Conservation (phyloP, 2,113 vertebrate species). For the Microtus pennsylvanicus region DNA sequence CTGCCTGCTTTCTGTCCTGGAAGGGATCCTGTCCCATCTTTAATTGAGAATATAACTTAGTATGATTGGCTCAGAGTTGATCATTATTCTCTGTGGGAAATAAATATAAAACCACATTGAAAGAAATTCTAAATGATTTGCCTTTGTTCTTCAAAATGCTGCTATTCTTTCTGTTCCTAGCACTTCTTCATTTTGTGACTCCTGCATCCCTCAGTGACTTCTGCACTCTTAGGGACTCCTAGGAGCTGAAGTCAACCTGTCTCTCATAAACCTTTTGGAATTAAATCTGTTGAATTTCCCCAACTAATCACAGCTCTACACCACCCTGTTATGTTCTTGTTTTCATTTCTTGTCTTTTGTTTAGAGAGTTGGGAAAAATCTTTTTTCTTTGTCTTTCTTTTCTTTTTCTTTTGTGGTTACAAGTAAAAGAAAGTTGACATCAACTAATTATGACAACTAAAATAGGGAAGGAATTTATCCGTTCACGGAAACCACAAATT, state of each 20-base stretch:
- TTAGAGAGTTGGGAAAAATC: neutral
- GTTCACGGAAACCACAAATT: neutral
- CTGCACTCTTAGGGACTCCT: neutral
- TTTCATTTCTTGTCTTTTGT: neutral
- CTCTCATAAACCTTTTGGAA: neutral
- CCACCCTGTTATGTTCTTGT: neutral
- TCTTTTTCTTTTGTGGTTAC: neutral
- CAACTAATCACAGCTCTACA: neutral
- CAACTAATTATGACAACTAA: neutral
- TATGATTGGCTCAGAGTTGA: neutral
- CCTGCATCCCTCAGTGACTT: neutral
- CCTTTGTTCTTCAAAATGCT: neutral
- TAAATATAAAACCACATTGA: neutral
- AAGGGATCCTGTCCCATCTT: neutral
- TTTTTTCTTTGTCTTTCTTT: neutral
- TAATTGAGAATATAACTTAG: neutral
- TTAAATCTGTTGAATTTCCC: neutral
- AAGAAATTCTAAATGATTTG: neutral
- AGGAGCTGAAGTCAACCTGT: neutral
- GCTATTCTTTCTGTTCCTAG: neutral
- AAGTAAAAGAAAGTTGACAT: conserved; percentile 28
- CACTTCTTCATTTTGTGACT: neutral
- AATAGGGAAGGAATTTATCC: neutral
- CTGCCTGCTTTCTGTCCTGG: neutral
- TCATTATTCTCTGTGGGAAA: neutral